phyloP scores from a whole-genome alignment of 1,140 invertebrate genomes.

The Zaprionus camerounensis region DNA sequence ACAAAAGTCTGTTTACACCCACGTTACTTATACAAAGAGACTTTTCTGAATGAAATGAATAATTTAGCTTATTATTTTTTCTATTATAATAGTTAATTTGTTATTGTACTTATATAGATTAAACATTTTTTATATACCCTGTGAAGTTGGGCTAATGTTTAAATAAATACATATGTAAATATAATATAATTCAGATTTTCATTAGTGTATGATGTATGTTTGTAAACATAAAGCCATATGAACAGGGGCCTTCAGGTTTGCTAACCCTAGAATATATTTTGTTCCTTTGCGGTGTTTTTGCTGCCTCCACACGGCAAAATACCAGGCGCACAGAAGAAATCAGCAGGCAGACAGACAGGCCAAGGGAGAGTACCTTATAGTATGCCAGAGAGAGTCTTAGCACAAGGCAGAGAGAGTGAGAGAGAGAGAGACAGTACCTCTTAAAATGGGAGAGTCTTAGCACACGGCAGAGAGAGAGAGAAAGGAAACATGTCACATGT shows the following conservation, averaged over 20 bases:
- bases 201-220: too few species aligned
- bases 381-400: background rate
- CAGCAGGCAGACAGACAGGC: background rate
- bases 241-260: too few species aligned
- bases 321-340: background rate
- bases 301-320: background rate
- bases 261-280: background rate
- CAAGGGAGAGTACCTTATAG: background rate
- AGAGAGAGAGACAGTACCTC: background rate
- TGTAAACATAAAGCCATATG: too few species aligned
- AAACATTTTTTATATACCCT: background rate
- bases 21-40: background rate
- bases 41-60: background rate
- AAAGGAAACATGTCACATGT: background rate
- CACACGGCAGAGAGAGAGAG: background rate
- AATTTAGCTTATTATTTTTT: background rate
- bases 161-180: background rate
- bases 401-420: background rate
- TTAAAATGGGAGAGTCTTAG: background rate
- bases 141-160: background rate
- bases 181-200: too few species aligned
- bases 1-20: background rate
- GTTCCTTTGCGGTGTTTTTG: background rate
- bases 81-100: background rate
- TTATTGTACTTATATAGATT: background rate